phyloP scores from a whole-genome alignment of 2,888 invertebrate species.

The Bellardia pandia region DNA sequence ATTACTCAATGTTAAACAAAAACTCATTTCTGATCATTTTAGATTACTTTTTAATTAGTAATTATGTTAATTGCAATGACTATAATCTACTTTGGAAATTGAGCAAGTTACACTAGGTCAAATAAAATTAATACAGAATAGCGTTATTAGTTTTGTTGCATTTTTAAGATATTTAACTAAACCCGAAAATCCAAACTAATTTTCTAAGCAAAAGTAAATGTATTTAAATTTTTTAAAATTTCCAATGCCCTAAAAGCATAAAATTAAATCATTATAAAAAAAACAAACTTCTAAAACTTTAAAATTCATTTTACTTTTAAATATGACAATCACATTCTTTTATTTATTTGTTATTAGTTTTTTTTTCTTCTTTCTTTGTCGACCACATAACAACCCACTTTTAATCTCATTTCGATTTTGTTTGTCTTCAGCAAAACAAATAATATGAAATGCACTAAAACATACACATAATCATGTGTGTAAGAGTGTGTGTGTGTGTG shows the following conservation, averaged over 20 bases:
- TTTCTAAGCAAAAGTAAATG: not conserved
- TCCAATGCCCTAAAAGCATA: constrained; percentile 18
- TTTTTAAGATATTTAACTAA: not conserved
- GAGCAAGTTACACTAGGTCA: not conserved
- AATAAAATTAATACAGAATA: not conserved
- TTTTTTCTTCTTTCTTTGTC: constrained; percentile 32
- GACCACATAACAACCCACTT: constrained; percentile 67
- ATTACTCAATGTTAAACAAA: too few species aligned
- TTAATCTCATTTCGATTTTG: constrained; percentile 68
- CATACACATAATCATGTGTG: constrained; percentile 5
- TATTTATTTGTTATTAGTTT: constrained; percentile 48
- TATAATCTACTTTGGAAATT: not conserved
- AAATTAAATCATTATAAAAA: constrained; percentile 31
- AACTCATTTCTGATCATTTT: too few species aligned
- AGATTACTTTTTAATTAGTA: too few species aligned
- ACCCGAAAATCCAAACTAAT: not conserved
- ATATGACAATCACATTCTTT: constrained; percentile 59
- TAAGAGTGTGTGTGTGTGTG: constrained; percentile 11
- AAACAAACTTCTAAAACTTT: constrained; percentile 35
- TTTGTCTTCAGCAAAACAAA: constrained; percentile 17
- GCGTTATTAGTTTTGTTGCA: not conserved
- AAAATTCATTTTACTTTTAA: constrained; percentile 71
- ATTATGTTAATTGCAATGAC: not conserved
- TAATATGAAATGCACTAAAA: constrained; percentile 15
- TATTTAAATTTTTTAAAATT: constrained; percentile 30